Conservation (phyloP, 2,797 vertebrate genomes). For the Tympanoctomys barrerae region DNA sequence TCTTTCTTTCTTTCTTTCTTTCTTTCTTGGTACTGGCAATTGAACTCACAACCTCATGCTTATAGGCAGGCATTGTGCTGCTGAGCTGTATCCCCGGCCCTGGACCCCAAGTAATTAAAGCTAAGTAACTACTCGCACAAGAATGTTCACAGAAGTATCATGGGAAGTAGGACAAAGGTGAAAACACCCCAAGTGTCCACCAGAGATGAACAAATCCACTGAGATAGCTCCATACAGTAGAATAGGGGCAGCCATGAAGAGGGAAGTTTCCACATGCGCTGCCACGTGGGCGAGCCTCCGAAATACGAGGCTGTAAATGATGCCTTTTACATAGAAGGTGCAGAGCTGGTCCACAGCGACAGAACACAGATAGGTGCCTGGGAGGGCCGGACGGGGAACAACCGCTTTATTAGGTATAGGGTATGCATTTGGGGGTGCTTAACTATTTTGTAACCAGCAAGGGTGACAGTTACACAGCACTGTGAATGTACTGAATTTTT, state of each 20-base stretch:
- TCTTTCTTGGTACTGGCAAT: no score
- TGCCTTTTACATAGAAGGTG: not conserved
- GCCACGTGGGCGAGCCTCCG: not conserved
- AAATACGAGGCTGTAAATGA: not conserved
- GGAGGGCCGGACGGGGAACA: not conserved
- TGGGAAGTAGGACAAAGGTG: not conserved
- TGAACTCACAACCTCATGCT: no score
- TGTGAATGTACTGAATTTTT: not conserved
- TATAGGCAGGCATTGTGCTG: no score
- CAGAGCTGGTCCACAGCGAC: not conserved
- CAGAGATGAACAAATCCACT: not conserved
- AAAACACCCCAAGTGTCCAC: not conserved
- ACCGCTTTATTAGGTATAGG: not conserved
- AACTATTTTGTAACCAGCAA: not conserved
- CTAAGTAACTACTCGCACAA: not conserved
- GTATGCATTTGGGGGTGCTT: not conserved
- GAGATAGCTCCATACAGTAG: accelerated
- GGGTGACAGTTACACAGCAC: not conserved
- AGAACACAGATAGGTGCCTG: not conserved
- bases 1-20: no score
- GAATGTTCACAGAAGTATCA: not conserved
- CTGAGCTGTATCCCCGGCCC: no score
- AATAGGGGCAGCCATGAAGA: not conserved
- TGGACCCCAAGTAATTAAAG: not conserved
- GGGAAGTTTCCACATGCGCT: no score